Evolutionary conservation across 2,888 invertebrate species (phyloP).

Genomic region (Amblyjoppa fuscipennis): DNA sequence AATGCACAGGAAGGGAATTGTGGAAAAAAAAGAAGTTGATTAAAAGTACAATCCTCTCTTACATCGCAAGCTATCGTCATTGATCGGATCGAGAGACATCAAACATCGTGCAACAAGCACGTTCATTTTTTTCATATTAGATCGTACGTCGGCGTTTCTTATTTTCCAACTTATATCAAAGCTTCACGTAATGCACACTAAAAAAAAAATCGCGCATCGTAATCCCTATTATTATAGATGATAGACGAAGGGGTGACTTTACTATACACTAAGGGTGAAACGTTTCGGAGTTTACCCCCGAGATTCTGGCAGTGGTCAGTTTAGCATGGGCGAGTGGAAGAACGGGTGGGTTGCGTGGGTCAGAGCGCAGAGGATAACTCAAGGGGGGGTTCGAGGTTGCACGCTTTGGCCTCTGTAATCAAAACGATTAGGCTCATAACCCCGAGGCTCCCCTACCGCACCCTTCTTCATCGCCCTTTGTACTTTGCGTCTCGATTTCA

Average conservation of each 20-base stretch:
- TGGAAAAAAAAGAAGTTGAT: no score
- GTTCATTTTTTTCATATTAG: not conserved
- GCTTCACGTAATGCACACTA: not conserved
- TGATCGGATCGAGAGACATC: not conserved
- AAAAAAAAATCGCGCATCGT: not conserved
- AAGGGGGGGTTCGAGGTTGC: slow-evolving; percentile 64
- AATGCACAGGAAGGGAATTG: no score
- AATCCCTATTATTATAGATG: not conserved
- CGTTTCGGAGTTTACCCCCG: not conserved
- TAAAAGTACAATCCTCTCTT: no score
- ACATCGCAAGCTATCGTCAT: not conserved
- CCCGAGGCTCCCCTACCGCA: not conserved
- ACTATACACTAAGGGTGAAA: not conserved
- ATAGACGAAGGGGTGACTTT: not conserved
- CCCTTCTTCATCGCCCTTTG: slow-evolving; percentile 2
- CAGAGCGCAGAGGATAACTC: not conserved
- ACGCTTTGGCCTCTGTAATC: slow-evolving; percentile 75
- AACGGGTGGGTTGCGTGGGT: not conserved
- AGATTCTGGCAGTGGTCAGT: not conserved
- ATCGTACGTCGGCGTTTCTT: not conserved
- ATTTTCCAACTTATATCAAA: not conserved
- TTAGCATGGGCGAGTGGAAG: not conserved
- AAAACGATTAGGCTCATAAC: slow-evolving; percentile 71
- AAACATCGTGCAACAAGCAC: not conserved
- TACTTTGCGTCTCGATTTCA: not conserved